Conservation (phyloP, 2,797 vertebrate genomes). For the Mus spretus region DNA sequence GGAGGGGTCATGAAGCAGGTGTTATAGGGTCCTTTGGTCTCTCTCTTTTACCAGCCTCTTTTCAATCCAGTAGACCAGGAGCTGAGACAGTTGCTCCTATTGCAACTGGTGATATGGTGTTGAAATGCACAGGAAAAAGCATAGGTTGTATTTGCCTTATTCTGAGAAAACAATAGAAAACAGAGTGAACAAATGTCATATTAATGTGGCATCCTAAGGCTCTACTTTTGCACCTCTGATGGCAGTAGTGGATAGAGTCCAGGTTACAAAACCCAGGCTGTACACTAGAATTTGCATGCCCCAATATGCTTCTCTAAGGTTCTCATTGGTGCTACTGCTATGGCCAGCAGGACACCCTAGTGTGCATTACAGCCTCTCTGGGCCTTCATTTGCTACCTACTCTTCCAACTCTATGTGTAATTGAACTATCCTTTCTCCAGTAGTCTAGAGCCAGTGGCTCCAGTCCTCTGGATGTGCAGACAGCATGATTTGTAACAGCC, state of each 20-base stretch:
- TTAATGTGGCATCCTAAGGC: accelerated
- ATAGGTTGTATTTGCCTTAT: background rate
- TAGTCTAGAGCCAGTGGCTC: background rate
- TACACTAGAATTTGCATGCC: background rate
- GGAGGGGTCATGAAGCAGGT: background rate
- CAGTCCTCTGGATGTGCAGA: background rate
- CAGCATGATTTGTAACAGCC: background rate
- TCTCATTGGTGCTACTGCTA: background rate
- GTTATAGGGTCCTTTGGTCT: background rate
- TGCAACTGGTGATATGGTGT: background rate
- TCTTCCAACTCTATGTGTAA: background rate
- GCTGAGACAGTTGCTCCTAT: background rate
- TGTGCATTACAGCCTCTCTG: accelerated
- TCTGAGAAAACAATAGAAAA: background rate
- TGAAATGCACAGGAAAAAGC: background rate
- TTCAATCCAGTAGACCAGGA: background rate
- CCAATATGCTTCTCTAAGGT: background rate
- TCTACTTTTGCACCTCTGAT: background rate
- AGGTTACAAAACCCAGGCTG: background rate
- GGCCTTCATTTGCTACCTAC: background rate
- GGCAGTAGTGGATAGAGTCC: background rate
- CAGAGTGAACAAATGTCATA: background rate
- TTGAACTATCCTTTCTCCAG: background rate
- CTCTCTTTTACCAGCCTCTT: background rate
- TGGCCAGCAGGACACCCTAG: background rate